phyloP scores from a whole-genome alignment of 2,797 vertebrate genomes.

The Mareca strepera region DNA sequence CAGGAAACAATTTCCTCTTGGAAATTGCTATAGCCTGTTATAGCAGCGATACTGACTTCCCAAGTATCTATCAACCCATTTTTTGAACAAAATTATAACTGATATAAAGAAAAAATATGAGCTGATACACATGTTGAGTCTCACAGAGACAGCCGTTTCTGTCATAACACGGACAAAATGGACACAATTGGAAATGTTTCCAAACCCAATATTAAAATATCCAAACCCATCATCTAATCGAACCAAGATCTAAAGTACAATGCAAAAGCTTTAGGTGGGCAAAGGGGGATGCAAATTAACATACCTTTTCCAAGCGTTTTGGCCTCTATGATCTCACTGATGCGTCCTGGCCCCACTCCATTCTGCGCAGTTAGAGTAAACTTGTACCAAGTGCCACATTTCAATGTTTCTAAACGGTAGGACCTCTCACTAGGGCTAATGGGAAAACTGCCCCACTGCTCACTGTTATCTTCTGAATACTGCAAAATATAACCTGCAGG shows the following conservation, averaged over 20 bases:
- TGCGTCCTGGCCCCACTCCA: slow-evolving; percentile 95
- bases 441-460: slow-evolving; percentile 97
- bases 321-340: slow-evolving; percentile 99
- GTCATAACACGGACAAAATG: neutral
- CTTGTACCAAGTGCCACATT: slow-evolving; percentile 99
- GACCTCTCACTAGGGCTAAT: slow-evolving; percentile 98
- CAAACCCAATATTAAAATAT: neutral
- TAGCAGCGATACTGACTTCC: neutral
- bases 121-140: accelerated
- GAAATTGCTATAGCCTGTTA: neutral
- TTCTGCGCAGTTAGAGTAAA: slow-evolving; percentile 98
- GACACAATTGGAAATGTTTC: neutral
- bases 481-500: slow-evolving; percentile 94
- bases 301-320: slow-evolving; percentile 97
- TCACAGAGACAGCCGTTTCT: accelerated
- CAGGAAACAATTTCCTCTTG: neutral
- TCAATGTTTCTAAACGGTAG: slow-evolving; percentile 93
- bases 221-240: neutral
- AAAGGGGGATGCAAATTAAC: neutral
- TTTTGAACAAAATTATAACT: neutral
- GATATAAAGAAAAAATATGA: neutral
- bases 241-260: neutral
- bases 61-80: neutral
- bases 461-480: slow-evolving; percentile 98
- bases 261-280: neutral